Evolutionary conservation across 2,888 invertebrate species (phyloP).

Genomic region (Lycocerus yunnanus): DNA sequence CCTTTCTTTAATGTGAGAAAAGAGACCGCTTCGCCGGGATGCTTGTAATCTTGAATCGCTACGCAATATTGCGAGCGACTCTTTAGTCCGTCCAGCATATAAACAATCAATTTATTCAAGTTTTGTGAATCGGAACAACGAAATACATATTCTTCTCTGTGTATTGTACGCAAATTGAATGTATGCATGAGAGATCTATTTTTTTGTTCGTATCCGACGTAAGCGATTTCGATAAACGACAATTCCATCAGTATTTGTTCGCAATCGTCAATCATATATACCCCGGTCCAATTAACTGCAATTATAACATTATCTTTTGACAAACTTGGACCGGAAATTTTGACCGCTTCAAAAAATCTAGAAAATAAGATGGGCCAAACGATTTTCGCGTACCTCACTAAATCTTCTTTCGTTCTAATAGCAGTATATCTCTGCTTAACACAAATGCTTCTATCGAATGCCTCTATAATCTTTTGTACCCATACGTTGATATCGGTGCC

Average conservation of each 20-base stretch:
- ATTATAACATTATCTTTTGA: slow-evolving; percentile 79
- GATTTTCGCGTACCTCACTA: slow-evolving; percentile 87
- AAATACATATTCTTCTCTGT: slow-evolving; percentile 89
- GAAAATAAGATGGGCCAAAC: slow-evolving; percentile 96
- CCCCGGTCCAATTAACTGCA: slow-evolving; percentile 92
- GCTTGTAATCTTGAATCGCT: slow-evolving; percentile 66
- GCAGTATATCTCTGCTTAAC: slow-evolving; percentile 69
- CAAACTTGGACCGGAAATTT: slow-evolving; percentile 68
- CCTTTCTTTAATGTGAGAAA: slow-evolving; percentile 67
- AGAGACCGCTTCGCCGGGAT: slow-evolving; percentile 61
- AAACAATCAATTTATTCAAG: slow-evolving; percentile 77
- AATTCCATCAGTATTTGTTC: slow-evolving; percentile 89
- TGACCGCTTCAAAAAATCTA: slow-evolving; percentile 90
- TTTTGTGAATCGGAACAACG: slow-evolving; percentile 88
- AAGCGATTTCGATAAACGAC: slow-evolving; percentile 84
- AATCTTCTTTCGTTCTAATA: slow-evolving; percentile 81
- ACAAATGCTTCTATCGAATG: slow-evolving; percentile 74
- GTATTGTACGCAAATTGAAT: slow-evolving; percentile 79
- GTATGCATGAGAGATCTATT: slow-evolving; percentile 63
- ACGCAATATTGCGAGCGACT: slow-evolving; percentile 84
- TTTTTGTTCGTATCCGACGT: slow-evolving; percentile 66
- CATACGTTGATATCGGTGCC: slow-evolving; percentile 58
- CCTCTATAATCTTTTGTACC: slow-evolving; percentile 73
- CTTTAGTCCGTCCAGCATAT: slow-evolving; percentile 83
- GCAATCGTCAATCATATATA: slow-evolving; percentile 89